Conservation (phyloP, 2,888 invertebrate species). For the Lymantria dispar region DNA sequence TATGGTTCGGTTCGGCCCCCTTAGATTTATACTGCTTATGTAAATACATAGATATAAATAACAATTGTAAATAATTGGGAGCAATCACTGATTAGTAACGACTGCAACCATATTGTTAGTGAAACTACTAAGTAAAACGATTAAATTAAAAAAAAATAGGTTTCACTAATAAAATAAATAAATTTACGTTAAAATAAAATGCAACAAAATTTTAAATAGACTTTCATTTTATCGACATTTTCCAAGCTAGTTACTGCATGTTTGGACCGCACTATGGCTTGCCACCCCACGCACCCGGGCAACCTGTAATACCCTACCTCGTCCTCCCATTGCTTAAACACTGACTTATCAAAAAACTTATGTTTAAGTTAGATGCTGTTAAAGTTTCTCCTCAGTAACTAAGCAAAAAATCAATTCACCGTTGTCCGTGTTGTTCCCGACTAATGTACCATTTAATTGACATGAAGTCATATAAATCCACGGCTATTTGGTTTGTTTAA, state of each 20-base stretch:
- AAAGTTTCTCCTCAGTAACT: conserved; percentile 61
- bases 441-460: too few species aligned
- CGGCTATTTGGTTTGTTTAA: too few species aligned
- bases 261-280: conserved; percentile 40
- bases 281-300: conserved; percentile 59
- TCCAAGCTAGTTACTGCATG: not conserved
- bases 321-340: conserved; percentile 75
- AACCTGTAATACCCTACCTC: conserved; percentile 72
- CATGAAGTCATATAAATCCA: too few species aligned
- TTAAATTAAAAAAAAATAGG: too few species aligned
- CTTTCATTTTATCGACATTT: conserved; percentile 2
- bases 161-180: too few species aligned
- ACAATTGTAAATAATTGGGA: too few species aligned
- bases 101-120: too few species aligned
- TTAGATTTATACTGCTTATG: not conserved
- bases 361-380: conserved; percentile 72
- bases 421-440: not conserved
- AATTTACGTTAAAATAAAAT: not conserved
- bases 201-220: not conserved
- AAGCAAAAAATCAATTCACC: conserved; percentile 12
- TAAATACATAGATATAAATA: not conserved
- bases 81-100: too few species aligned
- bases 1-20: too few species aligned
- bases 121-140: too few species aligned
- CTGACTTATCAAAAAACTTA: conserved; percentile 82